Percentiles rank a stretch among this genome's conserved stretches.
Conservation (phyloP, 2,797 vertebrate species). For the Enteromius unitaeniatus region DNA sequence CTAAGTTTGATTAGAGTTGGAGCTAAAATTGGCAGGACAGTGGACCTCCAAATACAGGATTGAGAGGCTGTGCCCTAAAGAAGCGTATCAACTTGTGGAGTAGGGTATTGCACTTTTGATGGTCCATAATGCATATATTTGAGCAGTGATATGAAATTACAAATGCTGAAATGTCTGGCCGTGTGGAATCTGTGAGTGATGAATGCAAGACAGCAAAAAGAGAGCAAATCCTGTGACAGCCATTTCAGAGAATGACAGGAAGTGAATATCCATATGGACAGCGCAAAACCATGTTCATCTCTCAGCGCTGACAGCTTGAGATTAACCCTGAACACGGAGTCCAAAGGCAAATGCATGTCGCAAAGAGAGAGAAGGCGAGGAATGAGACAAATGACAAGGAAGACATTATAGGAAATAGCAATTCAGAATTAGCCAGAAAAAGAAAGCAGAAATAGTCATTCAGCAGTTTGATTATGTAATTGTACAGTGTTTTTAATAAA, state of each 20-base stretch:
- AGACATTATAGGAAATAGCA: not conserved
- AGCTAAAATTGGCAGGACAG: no score
- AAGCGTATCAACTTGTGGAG: not conserved
- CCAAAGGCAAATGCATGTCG: not conserved
- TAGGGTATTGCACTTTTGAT: no score
- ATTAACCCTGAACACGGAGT: slow-evolving; percentile 34
- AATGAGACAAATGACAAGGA: slow-evolving; percentile 16
- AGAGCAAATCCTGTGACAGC: slow-evolving; percentile 1
- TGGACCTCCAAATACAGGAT: no score
- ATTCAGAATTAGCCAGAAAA: not conserved
- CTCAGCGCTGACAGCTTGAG: slow-evolving; percentile 33
- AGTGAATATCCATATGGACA: slow-evolving; percentile 3
- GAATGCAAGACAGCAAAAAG: slow-evolving; percentile 14
- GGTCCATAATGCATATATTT: not conserved
- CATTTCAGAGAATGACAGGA: slow-evolving; percentile 22
- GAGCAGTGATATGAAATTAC: not conserved
- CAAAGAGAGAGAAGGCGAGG: not conserved
- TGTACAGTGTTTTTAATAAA: not conserved
- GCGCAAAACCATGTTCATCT: slow-evolving; percentile 28
- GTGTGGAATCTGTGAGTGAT: not conserved
- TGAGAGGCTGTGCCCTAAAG: no score
- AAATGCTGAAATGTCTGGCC: slow-evolving; percentile 2
- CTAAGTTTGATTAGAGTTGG: no score
- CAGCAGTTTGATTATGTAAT: not conserved
- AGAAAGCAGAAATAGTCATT: not conserved